Conservation (phyloP, 2,113 vertebrate genomes). For the Vombatus ursinus region DNA sequence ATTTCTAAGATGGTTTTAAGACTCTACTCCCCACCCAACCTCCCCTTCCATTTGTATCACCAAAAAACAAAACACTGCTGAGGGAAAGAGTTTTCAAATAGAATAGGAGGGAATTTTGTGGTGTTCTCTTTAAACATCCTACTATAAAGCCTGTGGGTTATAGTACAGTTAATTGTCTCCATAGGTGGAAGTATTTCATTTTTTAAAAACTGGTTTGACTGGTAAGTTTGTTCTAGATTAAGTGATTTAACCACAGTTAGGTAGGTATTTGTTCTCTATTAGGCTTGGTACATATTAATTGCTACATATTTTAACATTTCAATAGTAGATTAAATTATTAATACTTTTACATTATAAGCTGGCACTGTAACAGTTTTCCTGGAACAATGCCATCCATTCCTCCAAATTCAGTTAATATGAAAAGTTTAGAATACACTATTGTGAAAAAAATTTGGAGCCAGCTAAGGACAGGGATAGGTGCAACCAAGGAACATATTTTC, state of each 20-base stretch:
- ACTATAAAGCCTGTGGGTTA: conserved; percentile 63
- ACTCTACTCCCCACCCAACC: not conserved
- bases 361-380: conserved; percentile 62
- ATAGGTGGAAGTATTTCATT: conserved; percentile 69
- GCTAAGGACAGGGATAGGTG: conserved; percentile 57
- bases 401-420: conserved; percentile 69
- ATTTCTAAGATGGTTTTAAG: conserved; percentile 73
- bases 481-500: conserved; percentile 51
- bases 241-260: conserved; percentile 79
- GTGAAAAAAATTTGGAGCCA: conserved; percentile 46
- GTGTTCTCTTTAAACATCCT: not conserved
- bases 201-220: conserved; percentile 70
- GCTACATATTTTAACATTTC: conserved; percentile 81
- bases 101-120: not conserved
- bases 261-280: conserved; percentile 79
- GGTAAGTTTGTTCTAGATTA: conserved; percentile 81
- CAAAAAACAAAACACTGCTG: not conserved
- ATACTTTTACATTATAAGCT: conserved; percentile 79
- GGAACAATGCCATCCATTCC: conserved; percentile 67
- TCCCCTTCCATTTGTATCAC: not conserved
- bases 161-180: conserved; percentile 78
- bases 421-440: conserved; percentile 65
- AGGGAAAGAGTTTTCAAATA: not conserved
- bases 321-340: conserved; percentile 81
- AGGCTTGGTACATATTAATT: conserved; percentile 73